These are phyloP conservation scores for Philopedon plagiatum DNA, from an alignment of 2,888 invertebrate species.

Conservation along the genomic window DNA sequence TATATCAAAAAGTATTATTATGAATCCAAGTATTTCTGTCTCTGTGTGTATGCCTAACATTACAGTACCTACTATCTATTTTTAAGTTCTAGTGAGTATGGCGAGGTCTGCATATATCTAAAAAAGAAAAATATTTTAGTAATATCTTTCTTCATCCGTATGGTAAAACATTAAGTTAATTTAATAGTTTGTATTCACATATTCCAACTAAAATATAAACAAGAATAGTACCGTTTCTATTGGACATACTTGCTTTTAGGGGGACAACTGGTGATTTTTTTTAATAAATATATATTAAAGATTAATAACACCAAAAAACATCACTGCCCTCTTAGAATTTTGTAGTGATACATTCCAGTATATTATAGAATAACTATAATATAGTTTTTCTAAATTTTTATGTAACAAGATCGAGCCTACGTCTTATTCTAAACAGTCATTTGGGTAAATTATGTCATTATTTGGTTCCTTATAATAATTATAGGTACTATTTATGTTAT, in stretches of 20 bases:
- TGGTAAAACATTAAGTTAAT: too few species aligned
- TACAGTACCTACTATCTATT: too few species aligned
- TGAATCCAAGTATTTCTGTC: too few species aligned
- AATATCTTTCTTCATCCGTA: too few species aligned
- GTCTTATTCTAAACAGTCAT: too few species aligned
- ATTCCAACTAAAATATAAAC: neutral
- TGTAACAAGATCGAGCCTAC: neutral
- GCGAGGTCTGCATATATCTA: too few species aligned
- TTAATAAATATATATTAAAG: neutral
- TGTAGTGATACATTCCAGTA: slow-evolving; percentile 35
- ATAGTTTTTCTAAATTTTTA: neutral
- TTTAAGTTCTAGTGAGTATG: too few species aligned
- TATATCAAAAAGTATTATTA: too few species aligned
- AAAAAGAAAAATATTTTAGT: too few species aligned
- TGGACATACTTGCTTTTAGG: neutral
- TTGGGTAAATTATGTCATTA: neutral
- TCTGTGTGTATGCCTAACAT: too few species aligned
- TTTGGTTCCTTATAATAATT: slow-evolving; percentile 1
- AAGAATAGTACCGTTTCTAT: neutral
- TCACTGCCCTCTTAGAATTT: slow-evolving; percentile 39
- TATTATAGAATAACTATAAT: neutral
- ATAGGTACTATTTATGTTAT: neutral
- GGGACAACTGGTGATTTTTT: slow-evolving; percentile 24
- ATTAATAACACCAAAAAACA: slow-evolving; percentile 25
- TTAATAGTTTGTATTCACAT: too few species aligned